These are phyloP conservation scores for Cyclina sinensis DNA, from an alignment of 1,140 invertebrate genomes.

Conservation along the genomic window DNA sequence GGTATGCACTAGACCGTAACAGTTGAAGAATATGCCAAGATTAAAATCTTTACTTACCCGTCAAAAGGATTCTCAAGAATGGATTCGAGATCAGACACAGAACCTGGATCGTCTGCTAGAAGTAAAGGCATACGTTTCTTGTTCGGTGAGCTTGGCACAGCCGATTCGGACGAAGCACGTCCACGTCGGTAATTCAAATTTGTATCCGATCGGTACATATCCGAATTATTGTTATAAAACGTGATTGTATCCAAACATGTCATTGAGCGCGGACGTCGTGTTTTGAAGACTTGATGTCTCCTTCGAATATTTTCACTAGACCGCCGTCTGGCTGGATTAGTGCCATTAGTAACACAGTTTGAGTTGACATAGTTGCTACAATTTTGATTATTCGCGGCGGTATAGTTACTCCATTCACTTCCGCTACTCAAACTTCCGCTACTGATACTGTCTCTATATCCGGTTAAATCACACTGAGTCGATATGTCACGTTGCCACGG, in stretches of 20 bases:
- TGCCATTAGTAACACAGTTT: background rate
- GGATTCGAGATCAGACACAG: slow-evolving; percentile 77
- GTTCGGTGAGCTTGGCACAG: slow-evolving; percentile 9
- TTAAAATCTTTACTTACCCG: slow-evolving; percentile 26
- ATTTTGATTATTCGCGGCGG: slow-evolving; percentile 40
- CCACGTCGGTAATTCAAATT: slow-evolving; percentile 41
- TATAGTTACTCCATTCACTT: slow-evolving; percentile 6
- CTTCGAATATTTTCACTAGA: slow-evolving; percentile 21
- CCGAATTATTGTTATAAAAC: slow-evolving; percentile 37
- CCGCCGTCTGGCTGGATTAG: background rate
- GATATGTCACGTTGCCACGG: slow-evolving; percentile 86
- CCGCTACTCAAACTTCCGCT: slow-evolving; percentile 12
- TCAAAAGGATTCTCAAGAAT: slow-evolving; percentile 75
- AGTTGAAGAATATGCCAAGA: background rate
- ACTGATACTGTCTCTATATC: slow-evolving; percentile 24
- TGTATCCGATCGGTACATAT: slow-evolving; percentile 56
- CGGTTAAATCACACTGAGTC: slow-evolving; percentile 80
- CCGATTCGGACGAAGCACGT: slow-evolving; percentile 12
- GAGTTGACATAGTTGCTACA: slow-evolving; percentile 22
- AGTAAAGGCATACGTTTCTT: slow-evolving; percentile 55
- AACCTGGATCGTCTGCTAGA: slow-evolving; percentile 70
- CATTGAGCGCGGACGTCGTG: slow-evolving; percentile 48
- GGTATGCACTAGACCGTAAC: too few species aligned
- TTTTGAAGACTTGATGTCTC: slow-evolving; percentile 21
- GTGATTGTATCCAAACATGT: slow-evolving; percentile 21